Evolutionary conservation across 1,140 invertebrate species (phyloP).

Genomic region (Bombyx mori): DNA sequence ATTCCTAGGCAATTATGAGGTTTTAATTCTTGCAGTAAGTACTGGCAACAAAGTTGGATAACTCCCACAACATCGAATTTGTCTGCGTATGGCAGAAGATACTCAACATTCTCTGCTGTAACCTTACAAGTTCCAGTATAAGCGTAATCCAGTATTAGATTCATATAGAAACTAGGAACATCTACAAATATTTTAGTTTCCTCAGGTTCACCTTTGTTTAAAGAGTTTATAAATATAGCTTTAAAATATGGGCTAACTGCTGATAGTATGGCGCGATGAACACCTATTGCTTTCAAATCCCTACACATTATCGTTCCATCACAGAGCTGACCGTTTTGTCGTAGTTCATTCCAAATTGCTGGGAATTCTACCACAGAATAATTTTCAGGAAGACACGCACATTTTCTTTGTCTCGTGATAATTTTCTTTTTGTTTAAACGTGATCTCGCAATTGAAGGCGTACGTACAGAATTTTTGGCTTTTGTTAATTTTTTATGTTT

Average conservation of each 20-base stretch:
- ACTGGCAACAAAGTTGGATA: slow-evolving; percentile 77
- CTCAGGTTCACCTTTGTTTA: slow-evolving; percentile 69
- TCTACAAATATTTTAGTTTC: slow-evolving; percentile 68
- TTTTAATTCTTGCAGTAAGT: slow-evolving; percentile 66
- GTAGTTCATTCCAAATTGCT: slow-evolving; percentile 75
- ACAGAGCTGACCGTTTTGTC: slow-evolving; percentile 73
- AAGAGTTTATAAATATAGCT: slow-evolving; percentile 76
- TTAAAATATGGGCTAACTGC: slow-evolving; percentile 79
- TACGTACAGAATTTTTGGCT: slow-evolving; percentile 67
- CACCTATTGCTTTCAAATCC: slow-evolving; percentile 74
- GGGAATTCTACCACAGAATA: slow-evolving; percentile 73
- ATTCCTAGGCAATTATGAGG: slow-evolving; percentile 78
- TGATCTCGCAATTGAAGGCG: slow-evolving; percentile 47
- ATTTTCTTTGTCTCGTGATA: slow-evolving; percentile 59
- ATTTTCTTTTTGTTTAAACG: slow-evolving; percentile 59
- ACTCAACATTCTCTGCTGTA: slow-evolving; percentile 74
- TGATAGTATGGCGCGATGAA: slow-evolving; percentile 77
- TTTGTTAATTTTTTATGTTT: slow-evolving; percentile 70
- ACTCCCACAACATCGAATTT: slow-evolving; percentile 76
- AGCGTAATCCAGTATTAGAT: slow-evolving; percentile 76
- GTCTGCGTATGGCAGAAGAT: slow-evolving; percentile 74
- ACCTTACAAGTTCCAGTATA: slow-evolving; percentile 77
- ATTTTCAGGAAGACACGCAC: slow-evolving; percentile 65
- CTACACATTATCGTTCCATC: slow-evolving; percentile 73
- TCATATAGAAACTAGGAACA: slow-evolving; percentile 64